phyloP scores from a whole-genome alignment of 2,888 invertebrate genomes.

The Slavum lentiscoides region DNA sequence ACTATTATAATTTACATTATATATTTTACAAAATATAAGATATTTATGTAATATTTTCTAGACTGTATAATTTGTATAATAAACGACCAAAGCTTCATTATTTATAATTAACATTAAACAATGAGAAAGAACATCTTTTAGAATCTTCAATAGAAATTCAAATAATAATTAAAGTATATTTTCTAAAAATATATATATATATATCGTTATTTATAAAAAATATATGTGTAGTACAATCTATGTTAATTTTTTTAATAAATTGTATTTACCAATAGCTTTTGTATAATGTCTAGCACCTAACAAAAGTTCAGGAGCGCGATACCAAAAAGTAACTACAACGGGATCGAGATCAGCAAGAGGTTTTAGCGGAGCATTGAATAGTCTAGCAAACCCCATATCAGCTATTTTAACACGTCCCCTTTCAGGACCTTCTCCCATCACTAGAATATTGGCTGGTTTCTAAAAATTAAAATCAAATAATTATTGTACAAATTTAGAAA shows the following conservation, averaged over 20 bases:
- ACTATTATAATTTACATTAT: no score
- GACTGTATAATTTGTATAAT: no score
- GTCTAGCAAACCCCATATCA: constrained; percentile 98
- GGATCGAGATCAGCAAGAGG: constrained; percentile 98
- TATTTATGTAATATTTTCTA: no score
- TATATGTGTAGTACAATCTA: no score
- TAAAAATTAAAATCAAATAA: constrained; percentile 59
- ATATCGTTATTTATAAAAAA: no score
- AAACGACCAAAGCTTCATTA: no score
- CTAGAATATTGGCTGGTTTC: constrained; percentile 98
- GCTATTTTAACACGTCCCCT: constrained; percentile 97
- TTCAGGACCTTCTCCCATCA: constrained; percentile 99
- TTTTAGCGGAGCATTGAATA: constrained; percentile 96
- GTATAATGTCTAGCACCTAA: constrained; percentile 96
- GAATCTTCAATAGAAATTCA: neutral
- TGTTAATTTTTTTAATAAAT: neutral
- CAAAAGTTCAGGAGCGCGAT: constrained; percentile 92
- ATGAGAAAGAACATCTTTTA: neutral
- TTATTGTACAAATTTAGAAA: constrained; percentile 13
- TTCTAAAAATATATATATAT: neutral
- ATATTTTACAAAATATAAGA: no score
- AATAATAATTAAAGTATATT: neutral
- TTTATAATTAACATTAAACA: no score
- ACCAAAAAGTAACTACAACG: constrained; percentile 99
- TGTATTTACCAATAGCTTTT: constrained; percentile 82